Base-by-base conservation (phyloP, 2,113 vertebrate genomes). In the Scatophagus argus region DNA sequence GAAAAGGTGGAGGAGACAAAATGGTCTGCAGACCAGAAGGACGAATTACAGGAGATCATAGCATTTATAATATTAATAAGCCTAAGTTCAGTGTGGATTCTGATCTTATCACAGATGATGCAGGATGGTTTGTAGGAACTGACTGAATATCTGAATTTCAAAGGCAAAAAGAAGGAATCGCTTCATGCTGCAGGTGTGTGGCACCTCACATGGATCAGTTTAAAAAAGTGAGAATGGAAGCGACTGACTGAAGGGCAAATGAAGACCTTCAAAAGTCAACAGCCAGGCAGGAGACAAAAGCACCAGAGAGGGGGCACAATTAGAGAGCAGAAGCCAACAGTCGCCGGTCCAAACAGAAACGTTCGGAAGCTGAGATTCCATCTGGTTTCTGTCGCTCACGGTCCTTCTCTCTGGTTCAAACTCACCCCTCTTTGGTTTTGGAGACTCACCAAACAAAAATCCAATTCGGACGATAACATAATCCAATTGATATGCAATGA, bases 361-460 rank as follows among this genome's bases (percentile, higher is more conserved):
- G 21, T 8, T 56, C 41, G 21, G 21, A 31, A 49, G 6, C 32
- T 6, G 3, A 54, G 78, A 84, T 83, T 55, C 43, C 56, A 63
- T 79, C 70, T 78, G 67, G 2, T 52, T 77, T 2, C 1, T 43
- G 16, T 21, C 0, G 2, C 25, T 58, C 31, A 13, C 71, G 25
- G 43, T 0, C n/a, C 58, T 27, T 19, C 43, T 31, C 3, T 0
- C 58, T 0, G 77, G 44, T 51, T 74, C 78, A 76, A 21, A 72
- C 49, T 56, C 13, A 46, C 52, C 60, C 7, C 54, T 32, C 49
- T 73, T 63, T 34, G 29, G 4, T 64, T 83, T 14, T 51, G 14
- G 52, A 83, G 41, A 67, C 38, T 23, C 51, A 64, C 55, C 12
- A 73, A 79, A 84, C 58, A 65, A 78, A 81, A 85, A 79, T 58